Base-by-base conservation (phyloP, 2,888 invertebrate species). In the Trichogramma dendrolimi region DNA sequence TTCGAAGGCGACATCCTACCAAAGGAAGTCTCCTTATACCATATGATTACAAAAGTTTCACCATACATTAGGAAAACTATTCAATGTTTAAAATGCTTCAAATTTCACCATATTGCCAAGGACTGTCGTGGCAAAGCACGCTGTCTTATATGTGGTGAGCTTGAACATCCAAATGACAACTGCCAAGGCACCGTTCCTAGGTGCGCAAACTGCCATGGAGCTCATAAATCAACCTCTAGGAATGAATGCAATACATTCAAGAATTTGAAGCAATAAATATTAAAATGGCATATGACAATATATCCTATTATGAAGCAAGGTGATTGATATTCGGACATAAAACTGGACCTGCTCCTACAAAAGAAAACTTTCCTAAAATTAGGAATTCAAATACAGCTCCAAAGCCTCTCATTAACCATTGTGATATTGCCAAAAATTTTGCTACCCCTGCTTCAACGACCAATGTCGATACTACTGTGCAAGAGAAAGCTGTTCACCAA, bases 171-270 rank as follows among this genome's bases (percentile, higher is more conserved):
- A 10, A 53, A 14, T 7, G 44, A 47, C 1, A 8, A 6, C 8
- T 62, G 62, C 42, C 1, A 40, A 7, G 54, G 42, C 4, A 1
- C 38, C 8, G n/a, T 10, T 4, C 59, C 64, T 4, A 58, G 46
- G 11, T 64, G 62, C 41, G 39, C 52, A 0, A 64, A 64, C 43
- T 64, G 64, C 6, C 53, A 59, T n/a, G 55, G 40, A 4, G 1
- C 1, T 2, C 62, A 64, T 38, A 62, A 60, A 47, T 64, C 61
- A 1, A 8, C 53, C 6, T n/a, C n/a, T n/a, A 44, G 50, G 4
- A 41, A 6, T 11, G n/a, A 11, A 1, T 63, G 63, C 8, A 43
- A 43, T 6, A 43, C 8, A 6, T 43, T 43, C 43, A 43, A 43
- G 8, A 43, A 8, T 8, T 6, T 8, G 43, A 6, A 6, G 6